Evolutionary conservation across 2,888 invertebrate species (phyloP).

Genomic region (Campopleginae sp.): DNA sequence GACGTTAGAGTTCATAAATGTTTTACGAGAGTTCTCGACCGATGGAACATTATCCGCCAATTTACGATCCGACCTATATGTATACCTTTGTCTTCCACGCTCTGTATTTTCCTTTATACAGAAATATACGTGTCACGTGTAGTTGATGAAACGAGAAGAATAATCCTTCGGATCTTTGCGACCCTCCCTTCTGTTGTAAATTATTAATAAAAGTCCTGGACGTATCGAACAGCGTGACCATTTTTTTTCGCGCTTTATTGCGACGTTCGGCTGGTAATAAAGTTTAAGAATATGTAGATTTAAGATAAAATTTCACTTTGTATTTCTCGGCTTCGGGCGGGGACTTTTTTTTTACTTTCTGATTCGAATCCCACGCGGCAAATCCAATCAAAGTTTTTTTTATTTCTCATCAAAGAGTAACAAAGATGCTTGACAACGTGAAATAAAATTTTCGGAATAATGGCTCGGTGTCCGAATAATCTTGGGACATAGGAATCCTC

Average conservation of each 20-base stretch:
- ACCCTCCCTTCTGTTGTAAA: neutral
- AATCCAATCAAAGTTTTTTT: neutral
- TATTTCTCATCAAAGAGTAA: neutral
- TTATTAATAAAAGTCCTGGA: slow-evolving; percentile 32
- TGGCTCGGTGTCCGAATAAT: neutral
- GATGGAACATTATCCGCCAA: slow-evolving; percentile 74
- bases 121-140: slow-evolving; percentile 1
- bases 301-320: neutral
- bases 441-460: neutral
- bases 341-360: slow-evolving; percentile 61
- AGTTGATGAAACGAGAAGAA: neutral
- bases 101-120: slow-evolving; percentile 19
- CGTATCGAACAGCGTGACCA: slow-evolving; percentile 7
- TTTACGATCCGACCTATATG: slow-evolving; percentile 72
- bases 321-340: slow-evolving; percentile 25
- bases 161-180: neutral
- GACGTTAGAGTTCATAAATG: slow-evolving; percentile 74
- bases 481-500: neutral
- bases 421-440: neutral
- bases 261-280: slow-evolving; percentile 11
- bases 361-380: neutral
- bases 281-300: neutral
- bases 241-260: slow-evolving; percentile 1
- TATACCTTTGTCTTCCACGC: slow-evolving; percentile 19
- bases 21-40: slow-evolving; percentile 73